These are phyloP conservation scores for Phaethornis superciliosus DNA, from an alignment of 2,113 vertebrate genomes.

Conservation along the genomic window DNA sequence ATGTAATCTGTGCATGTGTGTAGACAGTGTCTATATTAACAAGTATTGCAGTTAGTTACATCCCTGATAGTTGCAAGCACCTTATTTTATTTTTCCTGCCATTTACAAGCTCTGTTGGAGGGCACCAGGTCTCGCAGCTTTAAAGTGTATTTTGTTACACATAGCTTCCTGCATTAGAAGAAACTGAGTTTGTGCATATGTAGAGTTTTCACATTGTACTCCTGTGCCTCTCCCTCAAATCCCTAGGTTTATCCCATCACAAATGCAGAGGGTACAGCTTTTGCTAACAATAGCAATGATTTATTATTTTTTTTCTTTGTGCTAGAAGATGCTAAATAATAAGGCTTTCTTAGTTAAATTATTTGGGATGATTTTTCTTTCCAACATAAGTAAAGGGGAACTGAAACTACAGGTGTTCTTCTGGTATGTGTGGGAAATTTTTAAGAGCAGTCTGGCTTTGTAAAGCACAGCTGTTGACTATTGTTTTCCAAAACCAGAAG, in stretches of 20 bases:
- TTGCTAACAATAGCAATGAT: no score
- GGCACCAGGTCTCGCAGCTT: not conserved
- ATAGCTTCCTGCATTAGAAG: not conserved
- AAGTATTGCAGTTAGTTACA: not conserved
- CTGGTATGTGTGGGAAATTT: not conserved
- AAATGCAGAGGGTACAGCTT: not conserved
- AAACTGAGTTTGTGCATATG: not conserved
- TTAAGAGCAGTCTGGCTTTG: not conserved
- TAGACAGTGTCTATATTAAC: rapidly evolving
- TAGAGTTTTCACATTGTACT: not conserved
- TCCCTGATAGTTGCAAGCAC: not conserved
- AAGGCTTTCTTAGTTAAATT: not conserved
- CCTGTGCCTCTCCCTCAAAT: not conserved
- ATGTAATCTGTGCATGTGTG: not conserved
- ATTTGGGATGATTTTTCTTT: not conserved
- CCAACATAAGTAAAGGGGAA: not conserved
- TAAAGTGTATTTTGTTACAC: not conserved
- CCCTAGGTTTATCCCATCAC: not conserved
- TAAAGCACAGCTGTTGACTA: not conserved
- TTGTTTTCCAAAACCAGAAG: not conserved
- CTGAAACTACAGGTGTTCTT: not conserved
- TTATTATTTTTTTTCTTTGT: not conserved
- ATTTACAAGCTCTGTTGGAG: not conserved
- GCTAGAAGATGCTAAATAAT: not conserved
- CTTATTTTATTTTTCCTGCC: not conserved